Conservation (phyloP, 2,113 vertebrate genomes). For the Syrmaticus mikado region DNA sequence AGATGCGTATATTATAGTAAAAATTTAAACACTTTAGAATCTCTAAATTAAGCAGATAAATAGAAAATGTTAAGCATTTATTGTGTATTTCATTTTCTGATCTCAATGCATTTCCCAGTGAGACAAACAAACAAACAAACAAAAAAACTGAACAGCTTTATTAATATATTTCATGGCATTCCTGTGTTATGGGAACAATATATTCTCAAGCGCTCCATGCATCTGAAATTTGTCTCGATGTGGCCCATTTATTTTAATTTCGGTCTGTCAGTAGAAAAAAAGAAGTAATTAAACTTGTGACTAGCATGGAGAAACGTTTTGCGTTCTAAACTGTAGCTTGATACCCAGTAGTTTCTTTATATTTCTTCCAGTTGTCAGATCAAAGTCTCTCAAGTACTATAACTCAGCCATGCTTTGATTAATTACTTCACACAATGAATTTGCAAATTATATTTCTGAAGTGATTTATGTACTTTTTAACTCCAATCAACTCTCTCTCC, state of each 20-base stretch:
- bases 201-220: slow-evolving; percentile 65
- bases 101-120: neutral
- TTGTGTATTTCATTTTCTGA: neutral
- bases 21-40: neutral
- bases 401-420: slow-evolving; percentile 76
- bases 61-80: neutral
- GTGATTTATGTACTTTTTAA: slow-evolving; percentile 69
- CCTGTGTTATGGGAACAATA: slow-evolving; percentile 63
- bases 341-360: slow-evolving; percentile 60
- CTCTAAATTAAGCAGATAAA: neutral
- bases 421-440: slow-evolving; percentile 77
- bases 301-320: slow-evolving; percentile 72
- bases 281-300: slow-evolving; percentile 82
- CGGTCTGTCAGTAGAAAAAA: slow-evolving; percentile 70
- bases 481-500: neutral
- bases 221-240: slow-evolving; percentile 75
- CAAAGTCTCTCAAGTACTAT: slow-evolving; percentile 73
- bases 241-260: slow-evolving; percentile 84
- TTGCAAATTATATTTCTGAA: slow-evolving; percentile 75
- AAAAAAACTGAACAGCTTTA: neutral
- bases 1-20: neutral
- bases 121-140: neutral
- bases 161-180: slow-evolving; percentile 45
- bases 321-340: slow-evolving; percentile 45
- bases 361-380: slow-evolving; percentile 78